phyloP scores from a whole-genome alignment of 2,888 invertebrate species.

The Cerastis rubricosa region DNA sequence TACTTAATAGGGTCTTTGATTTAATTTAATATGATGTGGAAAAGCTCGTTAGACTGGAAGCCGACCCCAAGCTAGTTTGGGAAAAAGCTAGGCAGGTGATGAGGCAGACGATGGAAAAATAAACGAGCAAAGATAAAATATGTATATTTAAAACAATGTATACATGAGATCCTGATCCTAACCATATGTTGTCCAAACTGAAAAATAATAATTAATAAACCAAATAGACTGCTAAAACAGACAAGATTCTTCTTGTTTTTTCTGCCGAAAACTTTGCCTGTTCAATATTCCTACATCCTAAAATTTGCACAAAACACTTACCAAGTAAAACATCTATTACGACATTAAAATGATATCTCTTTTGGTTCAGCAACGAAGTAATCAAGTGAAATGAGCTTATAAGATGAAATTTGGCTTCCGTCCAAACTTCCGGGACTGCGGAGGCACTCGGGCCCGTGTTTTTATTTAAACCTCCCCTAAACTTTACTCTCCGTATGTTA shows the following conservation, averaged over 20 bases:
- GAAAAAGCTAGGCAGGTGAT: no score
- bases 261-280: background rate
- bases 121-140: no score
- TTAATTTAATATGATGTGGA: background rate
- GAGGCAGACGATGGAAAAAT: no score
- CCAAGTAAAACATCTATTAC: constrained; percentile 73
- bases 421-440: constrained; percentile 70
- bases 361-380: constrained; percentile 77
- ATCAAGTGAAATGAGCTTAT: constrained; percentile 77
- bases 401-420: constrained; percentile 73
- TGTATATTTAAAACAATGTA: no score
- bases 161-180: no score
- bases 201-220: background rate
- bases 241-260: no score
- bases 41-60: no score
- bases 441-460: constrained; percentile 59
- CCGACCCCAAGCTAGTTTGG: no score
- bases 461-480: constrained; percentile 68
- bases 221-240: no score
- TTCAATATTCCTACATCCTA: constrained; percentile 43
- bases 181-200: no score
- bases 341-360: constrained; percentile 78
- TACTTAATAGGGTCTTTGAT: background rate
- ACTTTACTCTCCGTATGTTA: constrained; percentile 1
- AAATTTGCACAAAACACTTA: constrained; percentile 56